These are phyloP conservation scores for Oreochromis grahami DNA, from an alignment of 2,797 vertebrate genomes.

Conservation along the genomic window DNA sequence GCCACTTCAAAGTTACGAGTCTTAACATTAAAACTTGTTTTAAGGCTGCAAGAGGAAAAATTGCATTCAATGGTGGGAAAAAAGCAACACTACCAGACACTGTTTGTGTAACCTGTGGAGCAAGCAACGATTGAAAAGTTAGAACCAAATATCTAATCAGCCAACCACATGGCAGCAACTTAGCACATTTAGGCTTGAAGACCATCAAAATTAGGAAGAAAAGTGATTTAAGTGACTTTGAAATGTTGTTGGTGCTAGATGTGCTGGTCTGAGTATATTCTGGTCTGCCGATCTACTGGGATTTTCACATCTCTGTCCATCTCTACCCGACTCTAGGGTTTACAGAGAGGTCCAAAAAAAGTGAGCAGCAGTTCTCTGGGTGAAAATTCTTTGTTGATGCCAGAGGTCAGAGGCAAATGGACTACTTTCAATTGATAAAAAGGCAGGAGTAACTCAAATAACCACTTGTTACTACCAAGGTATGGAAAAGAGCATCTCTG, in stretches of 20 bases:
- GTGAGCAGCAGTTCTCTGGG: neutral
- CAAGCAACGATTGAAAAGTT: neutral
- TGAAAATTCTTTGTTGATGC: neutral
- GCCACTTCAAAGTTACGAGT: neutral
- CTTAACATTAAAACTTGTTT: neutral
- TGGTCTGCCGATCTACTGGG: neutral
- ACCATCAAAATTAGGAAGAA: neutral
- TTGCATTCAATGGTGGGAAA: neutral
- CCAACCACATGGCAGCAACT: neutral
- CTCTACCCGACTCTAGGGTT: neutral
- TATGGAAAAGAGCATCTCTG: neutral
- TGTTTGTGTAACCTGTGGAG: neutral
- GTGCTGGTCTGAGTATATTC: neutral
- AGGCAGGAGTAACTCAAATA: neutral
- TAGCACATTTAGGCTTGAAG: fast-evolving
- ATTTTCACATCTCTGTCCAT: neutral
- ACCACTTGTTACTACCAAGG: neutral
- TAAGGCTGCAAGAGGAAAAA: neutral
- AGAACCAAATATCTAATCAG: neutral
- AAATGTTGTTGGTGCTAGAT: neutral
- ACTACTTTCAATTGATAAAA: neutral
- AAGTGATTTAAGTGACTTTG: neutral
- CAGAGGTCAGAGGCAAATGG: neutral
- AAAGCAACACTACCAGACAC: neutral
- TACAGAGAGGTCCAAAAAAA: neutral